Base-by-base conservation (phyloP, 2,888 invertebrate genomes). In the Petrolisthes manimaculis region DNA sequence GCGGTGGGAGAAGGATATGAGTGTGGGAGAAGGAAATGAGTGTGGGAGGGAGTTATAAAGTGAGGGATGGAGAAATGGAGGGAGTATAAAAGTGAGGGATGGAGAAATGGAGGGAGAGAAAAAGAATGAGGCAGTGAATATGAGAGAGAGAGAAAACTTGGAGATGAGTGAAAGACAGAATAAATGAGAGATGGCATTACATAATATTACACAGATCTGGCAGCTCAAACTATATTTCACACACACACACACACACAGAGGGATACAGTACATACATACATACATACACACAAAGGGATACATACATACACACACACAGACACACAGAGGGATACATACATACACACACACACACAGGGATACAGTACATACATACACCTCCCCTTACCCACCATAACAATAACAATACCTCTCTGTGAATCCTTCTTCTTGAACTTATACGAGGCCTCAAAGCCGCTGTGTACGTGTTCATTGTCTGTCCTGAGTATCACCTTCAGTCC, bases 401-500 rank as follows among this genome's bases (percentile, higher is more conserved):
- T 96, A 37, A 37, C 37, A 37, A 37, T 37, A 37, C 37, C 37
- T 37, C 37, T 37, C 37, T 37, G 0, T 0, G 37, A 37, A 37
- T 96, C 96, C 93, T 97, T 96, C 91, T 96, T 96, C 75, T 95
- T 95, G 93, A 99, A 99, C 92, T 97, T 96, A 93, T 98, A 99
- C 92, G 97, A 95, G 18, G 98, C 99, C 93, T 97, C 98, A 94
- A 99, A 99, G 54, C 99, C 99, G 92, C 97, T 98, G 91, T 96
- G 97, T 82, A 98, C 97, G 88, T 96, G 96, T 91, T 96, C 96
- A 55, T 95, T 95, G 93, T 99, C 97, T 61, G 99, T 97, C 93
- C 97, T 97, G 92, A 99, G 95, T 86, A 97, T 95, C 89, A 99
- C 95, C 92, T 97, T 96, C 91, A 99, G 95, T 71, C 97, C 97